A percentile compares a stretch with the other conserved stretches of the same genome.
Conservation (phyloP, 2,113 vertebrate species). For the Centropus unirufus region DNA sequence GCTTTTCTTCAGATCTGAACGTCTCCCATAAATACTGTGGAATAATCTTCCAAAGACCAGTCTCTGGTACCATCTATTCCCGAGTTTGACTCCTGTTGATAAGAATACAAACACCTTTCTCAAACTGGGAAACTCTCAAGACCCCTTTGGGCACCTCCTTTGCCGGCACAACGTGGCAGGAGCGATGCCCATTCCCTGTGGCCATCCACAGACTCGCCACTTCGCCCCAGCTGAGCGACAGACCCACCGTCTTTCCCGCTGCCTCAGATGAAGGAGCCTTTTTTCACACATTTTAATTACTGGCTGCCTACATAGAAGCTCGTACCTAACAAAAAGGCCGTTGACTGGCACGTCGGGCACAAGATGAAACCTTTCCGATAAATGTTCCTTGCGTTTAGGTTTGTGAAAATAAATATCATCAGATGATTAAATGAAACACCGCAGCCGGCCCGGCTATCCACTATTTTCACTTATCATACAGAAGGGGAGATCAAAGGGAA, state of each 20-base stretch:
- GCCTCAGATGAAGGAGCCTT: slow-evolving; percentile 22
- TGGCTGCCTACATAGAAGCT: slow-evolving; percentile 33
- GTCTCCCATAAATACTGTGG: neutral
- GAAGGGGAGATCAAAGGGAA: slow-evolving; percentile 48
- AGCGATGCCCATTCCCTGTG: neutral
- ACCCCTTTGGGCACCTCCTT: neutral
- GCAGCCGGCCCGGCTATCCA: neutral
- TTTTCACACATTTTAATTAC: slow-evolving; percentile 66
- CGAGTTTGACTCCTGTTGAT: neutral
- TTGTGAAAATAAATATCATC: slow-evolving; percentile 62
- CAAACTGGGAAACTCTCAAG: neutral
- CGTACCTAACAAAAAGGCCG: slow-evolving; percentile 20
- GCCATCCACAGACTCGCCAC: neutral
- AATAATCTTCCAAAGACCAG: neutral
- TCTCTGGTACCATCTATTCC: neutral
- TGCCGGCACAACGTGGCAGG: neutral
- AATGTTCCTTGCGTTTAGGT: slow-evolving; percentile 32
- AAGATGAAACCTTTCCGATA: slow-evolving; percentile 45
- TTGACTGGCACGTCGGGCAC: neutral
- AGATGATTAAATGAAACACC: slow-evolving; percentile 70
- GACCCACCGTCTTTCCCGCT: neutral
- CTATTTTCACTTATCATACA: slow-evolving; percentile 34
- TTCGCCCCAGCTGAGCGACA: neutral
- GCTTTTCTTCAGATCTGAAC: neutral
- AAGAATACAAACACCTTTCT: neutral